A percentile compares a stretch with the other conserved stretches of the same genome.
These are phyloP conservation scores for Zaprionus gabonicus DNA, from an alignment of 1,140 invertebrate genomes.

Conservation along the genomic window DNA sequence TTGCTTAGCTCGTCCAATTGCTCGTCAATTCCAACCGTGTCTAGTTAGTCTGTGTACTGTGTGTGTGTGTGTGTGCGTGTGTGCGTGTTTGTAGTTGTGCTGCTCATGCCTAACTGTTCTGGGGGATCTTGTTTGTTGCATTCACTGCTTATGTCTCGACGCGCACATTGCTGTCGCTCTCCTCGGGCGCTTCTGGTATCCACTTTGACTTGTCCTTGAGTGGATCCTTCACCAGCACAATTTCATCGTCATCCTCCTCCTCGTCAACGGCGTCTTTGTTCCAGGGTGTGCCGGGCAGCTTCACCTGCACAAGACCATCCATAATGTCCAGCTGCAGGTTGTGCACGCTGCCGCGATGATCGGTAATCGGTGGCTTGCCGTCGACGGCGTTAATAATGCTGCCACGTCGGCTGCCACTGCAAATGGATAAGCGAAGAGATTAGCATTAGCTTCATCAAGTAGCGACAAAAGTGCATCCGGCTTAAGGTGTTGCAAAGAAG, in stretches of 20 bases:
- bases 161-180: constrained; percentile 79
- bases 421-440: constrained; percentile 25
- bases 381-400: constrained; percentile 53
- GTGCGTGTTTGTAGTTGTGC: constrained; percentile 12
- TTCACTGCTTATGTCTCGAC: constrained; percentile 77
- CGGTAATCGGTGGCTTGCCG: constrained; percentile 88
- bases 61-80: constrained; percentile 7
- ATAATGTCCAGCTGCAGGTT: constrained; percentile 93
- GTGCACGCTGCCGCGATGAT: constrained; percentile 89
- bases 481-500: not conserved
- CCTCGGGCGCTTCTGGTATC: constrained; percentile 6
- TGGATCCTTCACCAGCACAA: too few relatives aligned
- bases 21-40: constrained; percentile 25
- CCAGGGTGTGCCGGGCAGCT: too few relatives aligned
- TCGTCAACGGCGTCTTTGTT: constrained; percentile 85
- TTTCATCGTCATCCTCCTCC: too few relatives aligned
- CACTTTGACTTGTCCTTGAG: too few relatives aligned
- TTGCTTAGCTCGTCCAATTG: constrained; percentile 42
- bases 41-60: not conserved
- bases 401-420: constrained; percentile 78
- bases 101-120: not conserved
- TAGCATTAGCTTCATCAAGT: not conserved
- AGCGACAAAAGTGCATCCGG: not conserved
- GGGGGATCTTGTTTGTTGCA: not conserved
- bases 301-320: constrained; percentile 90